phyloP scores from a whole-genome alignment of 2,113 vertebrate species.

The Apistogramma diplotaenia region DNA sequence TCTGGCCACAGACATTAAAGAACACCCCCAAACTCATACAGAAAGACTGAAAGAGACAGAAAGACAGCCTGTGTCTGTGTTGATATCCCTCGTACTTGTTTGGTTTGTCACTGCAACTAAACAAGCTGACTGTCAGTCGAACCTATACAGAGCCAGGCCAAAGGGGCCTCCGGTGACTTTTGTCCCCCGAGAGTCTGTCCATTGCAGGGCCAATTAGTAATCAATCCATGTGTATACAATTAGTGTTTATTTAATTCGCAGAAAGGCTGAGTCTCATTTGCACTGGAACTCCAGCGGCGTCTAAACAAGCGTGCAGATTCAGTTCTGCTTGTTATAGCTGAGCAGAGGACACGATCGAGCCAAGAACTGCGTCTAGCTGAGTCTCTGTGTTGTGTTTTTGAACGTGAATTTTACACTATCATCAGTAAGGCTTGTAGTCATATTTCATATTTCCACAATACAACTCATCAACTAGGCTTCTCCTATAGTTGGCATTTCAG shows the following conservation, averaged over 20 bases:
- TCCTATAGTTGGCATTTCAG: not conserved
- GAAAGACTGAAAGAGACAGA: not conserved
- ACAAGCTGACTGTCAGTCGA: not conserved
- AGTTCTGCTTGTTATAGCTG: not conserved
- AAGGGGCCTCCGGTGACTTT: not conserved
- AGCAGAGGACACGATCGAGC: not conserved
- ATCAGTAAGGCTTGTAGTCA: not conserved
- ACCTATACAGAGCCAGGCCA: not conserved
- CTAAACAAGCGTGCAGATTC: not conserved
- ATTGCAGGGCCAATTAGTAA: not conserved
- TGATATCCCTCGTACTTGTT: not conserved
- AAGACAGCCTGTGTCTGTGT: not conserved
- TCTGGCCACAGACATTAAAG: not conserved
- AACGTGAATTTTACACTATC: not conserved
- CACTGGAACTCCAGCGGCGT: not conserved
- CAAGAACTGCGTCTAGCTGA: not conserved
- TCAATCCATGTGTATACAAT: not conserved
- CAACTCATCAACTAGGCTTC: not conserved
- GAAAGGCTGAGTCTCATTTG: not conserved
- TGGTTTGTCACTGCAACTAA: not conserved
- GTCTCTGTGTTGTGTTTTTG: not conserved
- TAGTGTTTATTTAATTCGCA: not conserved
- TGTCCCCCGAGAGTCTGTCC: not conserved
- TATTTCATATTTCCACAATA: not conserved
- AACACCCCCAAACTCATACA: not conserved